Evolutionary conservation across 2,888 invertebrate species (phyloP), one percentile per base, ranked within the genome.

Genomic region (Ectobius pallidus): DNA sequence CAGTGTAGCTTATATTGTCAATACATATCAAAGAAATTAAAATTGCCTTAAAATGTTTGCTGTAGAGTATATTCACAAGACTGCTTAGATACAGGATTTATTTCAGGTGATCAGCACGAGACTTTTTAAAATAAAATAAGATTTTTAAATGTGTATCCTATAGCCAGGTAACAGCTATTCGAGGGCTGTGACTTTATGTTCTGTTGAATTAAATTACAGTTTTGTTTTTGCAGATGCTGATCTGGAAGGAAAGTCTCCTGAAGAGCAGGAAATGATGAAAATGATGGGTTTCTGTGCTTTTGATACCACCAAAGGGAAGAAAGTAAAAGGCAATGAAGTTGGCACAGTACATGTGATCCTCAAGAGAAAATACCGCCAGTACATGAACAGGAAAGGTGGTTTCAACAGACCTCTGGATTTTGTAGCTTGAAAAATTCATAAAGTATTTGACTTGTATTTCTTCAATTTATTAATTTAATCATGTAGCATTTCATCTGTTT

Each of bases 331-430:
- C 34, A 99, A 99, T 81, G 94, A 97, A 79, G 91, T 91, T 70
- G 97, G 96, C n/a, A 94, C 92, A 32, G 97, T 97, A 76, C 97
- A 98, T 82, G 95, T 98, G 73, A 96, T 97, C 76, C 88, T 97
- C 74, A 97, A 98, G 85, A 87, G 99, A 79, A 96, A 97, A 85
- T 98, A 97, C 83, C 91, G 98, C 79, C 99, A 99, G 85, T 99
- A 99, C 82, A 99, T 99, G 99, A 99, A 99, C 84, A 89, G 99
- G 75, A 96, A 97, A 84, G 99, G 99, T 76, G 99, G 99, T 71
- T 99, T 99, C 85, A 99, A 99, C 84, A 88, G 99, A 81, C 99
- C 99, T 49, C 85, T 99, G 77, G 99, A 99, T 84, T 97, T 97
- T 85, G 96, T 98, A 77, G 96, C 96, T 77, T 96, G 86, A 84